Evolutionary conservation across 2,113 vertebrate species (phyloP).

Genomic region (Vimba vimba): DNA sequence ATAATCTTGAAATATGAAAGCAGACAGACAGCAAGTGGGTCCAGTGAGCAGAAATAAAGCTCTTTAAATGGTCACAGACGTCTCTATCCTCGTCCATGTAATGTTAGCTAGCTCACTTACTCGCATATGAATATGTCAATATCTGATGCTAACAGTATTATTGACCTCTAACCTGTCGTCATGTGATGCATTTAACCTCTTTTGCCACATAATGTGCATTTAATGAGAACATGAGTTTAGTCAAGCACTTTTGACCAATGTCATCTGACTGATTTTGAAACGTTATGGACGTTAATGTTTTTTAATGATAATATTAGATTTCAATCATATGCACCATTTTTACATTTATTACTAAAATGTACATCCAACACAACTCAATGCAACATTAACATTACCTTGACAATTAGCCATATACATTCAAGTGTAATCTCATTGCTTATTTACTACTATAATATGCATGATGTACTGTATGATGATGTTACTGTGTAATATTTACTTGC

Average conservation of each 20-base stretch:
- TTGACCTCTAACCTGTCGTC: background rate
- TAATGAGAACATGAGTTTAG: background rate
- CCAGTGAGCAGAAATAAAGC: background rate
- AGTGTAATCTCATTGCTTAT: background rate
- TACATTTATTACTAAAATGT: no score
- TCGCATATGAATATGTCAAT: background rate
- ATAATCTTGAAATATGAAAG: conserved; percentile 22
- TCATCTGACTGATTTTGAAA: background rate
- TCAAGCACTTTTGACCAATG: background rate
- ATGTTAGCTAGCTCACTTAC: background rate
- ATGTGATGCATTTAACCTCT: conserved; percentile 2
- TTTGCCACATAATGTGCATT: background rate
- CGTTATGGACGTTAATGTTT: background rate
- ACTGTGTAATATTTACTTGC: background rate
- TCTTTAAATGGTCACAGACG: background rate
- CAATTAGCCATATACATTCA: background rate
- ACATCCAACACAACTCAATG: no score
- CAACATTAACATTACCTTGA: no score
- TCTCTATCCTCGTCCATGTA: background rate
- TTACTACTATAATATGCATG: background rate
- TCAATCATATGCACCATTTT: no score
- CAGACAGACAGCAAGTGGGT: conserved; percentile 6
- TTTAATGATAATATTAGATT: background rate
- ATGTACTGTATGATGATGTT: background rate
- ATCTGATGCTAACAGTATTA: background rate